Conservation (phyloP, 92 coral and sea anemone species). For the Parazoanthus darwini region DNA sequence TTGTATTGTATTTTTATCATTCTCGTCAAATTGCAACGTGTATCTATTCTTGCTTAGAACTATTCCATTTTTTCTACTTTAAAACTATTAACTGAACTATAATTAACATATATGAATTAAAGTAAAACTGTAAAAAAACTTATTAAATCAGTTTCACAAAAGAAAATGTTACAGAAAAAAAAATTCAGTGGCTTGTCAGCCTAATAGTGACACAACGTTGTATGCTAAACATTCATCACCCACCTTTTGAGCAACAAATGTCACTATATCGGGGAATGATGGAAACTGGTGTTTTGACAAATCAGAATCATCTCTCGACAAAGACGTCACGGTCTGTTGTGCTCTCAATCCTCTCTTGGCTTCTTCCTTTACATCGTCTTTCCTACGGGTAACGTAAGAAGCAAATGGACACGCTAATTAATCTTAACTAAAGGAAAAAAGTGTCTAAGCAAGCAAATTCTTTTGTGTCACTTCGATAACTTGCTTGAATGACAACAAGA, state of each 20-base stretch:
- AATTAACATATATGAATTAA: no score
- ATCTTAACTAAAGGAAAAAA: background rate
- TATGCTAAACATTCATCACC: background rate
- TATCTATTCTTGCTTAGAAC: no score
- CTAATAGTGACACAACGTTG: no score
- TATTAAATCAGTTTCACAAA: no score
- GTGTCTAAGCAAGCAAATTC: no score
- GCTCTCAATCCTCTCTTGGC: conserved; percentile 82
- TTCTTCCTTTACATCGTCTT: conserved; percentile 95
- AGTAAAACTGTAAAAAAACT: no score
- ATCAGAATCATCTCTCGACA: conserved; percentile 12
- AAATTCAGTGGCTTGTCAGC: no score
- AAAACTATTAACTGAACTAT: no score
- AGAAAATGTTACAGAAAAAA: no score
- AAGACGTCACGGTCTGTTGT: conserved; percentile 27
- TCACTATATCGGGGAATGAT: conserved; percentile 77
- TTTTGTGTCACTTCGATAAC: background rate
- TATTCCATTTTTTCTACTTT: no score
- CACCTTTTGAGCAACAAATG: conserved; percentile 84
- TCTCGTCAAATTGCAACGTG: no score
- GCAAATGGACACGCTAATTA: background rate
- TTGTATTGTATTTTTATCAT: no score
- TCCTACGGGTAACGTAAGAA: conserved; percentile 42
- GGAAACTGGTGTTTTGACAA: conserved; percentile 55
- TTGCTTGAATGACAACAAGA: background rate